Evolutionary conservation across 1,140 invertebrate species (phyloP).

Genomic region (honey bee (Apis mellifera)): DNA sequence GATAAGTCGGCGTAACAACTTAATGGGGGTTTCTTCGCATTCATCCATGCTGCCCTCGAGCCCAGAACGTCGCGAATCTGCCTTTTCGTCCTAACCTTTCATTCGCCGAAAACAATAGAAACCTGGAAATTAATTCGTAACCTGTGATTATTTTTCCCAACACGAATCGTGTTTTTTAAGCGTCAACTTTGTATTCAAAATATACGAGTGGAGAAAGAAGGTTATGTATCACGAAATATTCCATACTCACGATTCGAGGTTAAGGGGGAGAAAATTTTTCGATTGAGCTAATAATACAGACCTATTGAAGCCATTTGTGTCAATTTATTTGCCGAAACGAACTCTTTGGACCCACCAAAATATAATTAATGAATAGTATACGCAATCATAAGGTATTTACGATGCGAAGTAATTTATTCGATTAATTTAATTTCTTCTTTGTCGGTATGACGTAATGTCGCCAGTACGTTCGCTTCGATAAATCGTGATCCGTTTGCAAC

Average conservation of each 20-base stretch:
- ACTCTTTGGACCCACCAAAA: too few species aligned
- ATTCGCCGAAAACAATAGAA: background rate
- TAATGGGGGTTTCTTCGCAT: conserved; percentile 55
- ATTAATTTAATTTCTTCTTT: conserved; percentile 6
- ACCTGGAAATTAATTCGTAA: background rate
- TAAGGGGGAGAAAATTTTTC: too few species aligned
- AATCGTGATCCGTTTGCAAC: background rate
- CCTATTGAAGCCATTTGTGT: too few species aligned
- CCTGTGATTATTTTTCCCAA: background rate
- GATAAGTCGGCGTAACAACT: conserved; percentile 60
- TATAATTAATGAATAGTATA: too few species aligned
- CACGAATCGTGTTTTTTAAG: background rate
- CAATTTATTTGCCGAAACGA: too few species aligned
- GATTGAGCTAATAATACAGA: too few species aligned
- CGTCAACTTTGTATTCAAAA: too few species aligned
- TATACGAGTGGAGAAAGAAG: too few species aligned
- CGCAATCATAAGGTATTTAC: background rate
- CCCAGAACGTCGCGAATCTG: background rate
- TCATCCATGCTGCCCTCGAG: background rate
- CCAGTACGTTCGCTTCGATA: background rate
- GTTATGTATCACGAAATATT: too few species aligned
- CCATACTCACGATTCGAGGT: too few species aligned
- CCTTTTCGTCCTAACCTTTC: conserved; percentile 1
- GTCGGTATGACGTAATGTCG: background rate
- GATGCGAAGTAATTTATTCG: background rate